These are phyloP conservation scores for Pheosia tremula DNA, from an alignment of 2,888 invertebrate genomes.

Conservation along the genomic window DNA sequence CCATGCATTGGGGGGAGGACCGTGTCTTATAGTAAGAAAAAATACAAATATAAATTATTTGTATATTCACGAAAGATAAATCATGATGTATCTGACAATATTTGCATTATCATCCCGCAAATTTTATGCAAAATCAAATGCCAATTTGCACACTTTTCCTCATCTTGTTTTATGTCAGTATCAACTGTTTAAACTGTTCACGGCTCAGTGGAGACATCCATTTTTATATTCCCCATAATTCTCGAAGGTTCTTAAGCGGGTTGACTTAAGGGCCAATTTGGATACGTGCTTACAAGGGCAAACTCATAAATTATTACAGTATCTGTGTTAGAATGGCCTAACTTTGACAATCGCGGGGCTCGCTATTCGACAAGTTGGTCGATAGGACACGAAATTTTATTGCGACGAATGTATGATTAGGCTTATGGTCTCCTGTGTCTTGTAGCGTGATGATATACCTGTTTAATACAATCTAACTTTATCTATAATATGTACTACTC, in stretches of 20 bases:
- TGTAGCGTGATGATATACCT: not conserved
- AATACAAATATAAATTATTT: too few species aligned
- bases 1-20: too few species aligned
- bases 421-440: not conserved
- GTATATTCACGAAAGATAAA: too few species aligned
- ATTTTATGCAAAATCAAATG: not conserved
- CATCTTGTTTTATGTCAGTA: not conserved
- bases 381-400: slow-evolving; percentile 1
- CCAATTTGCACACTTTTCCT: not conserved
- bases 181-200: not conserved
- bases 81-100: too few species aligned
- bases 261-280: slow-evolving; percentile 16
- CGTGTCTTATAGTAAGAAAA: too few species aligned
- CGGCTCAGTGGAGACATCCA: not conserved
- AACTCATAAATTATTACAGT: slow-evolving; percentile 29
- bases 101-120: too few species aligned
- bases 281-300: slow-evolving; percentile 1
- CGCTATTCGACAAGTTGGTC: not conserved
- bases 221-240: not conserved
- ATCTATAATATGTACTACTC: too few species aligned
- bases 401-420: not conserved
- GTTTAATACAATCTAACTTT: too few species aligned
- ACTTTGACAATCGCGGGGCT: slow-evolving; percentile 26
- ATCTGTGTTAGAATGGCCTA: slow-evolving; percentile 28
- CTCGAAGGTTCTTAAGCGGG: not conserved